phyloP scores from a whole-genome alignment of 2,113 vertebrate species.

The Saguinus midas region DNA sequence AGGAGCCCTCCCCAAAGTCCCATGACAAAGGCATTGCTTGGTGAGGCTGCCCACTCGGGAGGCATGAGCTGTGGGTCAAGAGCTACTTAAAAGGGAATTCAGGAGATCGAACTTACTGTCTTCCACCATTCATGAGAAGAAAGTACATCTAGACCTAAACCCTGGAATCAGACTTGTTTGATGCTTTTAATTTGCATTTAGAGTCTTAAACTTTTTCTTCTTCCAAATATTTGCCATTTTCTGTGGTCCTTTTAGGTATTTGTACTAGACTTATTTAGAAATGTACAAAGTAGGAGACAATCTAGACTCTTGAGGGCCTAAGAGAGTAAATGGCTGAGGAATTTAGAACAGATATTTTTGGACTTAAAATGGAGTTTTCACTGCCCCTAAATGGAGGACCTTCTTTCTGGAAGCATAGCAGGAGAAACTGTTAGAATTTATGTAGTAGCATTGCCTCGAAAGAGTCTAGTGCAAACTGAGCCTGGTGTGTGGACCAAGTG shows the following conservation, averaged over 20 bases:
- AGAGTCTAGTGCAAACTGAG: background rate
- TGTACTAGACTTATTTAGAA: background rate
- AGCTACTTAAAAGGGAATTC: background rate
- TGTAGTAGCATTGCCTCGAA: background rate
- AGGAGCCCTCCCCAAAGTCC: background rate
- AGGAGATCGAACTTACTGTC: background rate
- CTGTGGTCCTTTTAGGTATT: background rate
- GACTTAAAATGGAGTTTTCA: background rate
- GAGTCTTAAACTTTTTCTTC: background rate
- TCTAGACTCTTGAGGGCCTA: background rate
- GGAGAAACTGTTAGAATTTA: background rate
- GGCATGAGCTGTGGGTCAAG: background rate
- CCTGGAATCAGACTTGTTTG: no score
- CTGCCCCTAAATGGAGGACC: background rate
- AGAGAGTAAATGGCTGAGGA: background rate
- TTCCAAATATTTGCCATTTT: background rate
- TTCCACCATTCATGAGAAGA: background rate
- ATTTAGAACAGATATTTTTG: background rate
- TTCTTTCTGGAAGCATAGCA: background rate
- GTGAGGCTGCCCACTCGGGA: accelerated
- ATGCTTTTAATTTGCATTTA: background rate
- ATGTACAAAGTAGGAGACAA: background rate
- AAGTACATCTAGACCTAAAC: background rate
- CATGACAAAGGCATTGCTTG: background rate
- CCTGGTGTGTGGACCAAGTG: background rate